Base-by-base conservation (phyloP, 2,113 vertebrate genomes). In the Balaenoptera acutorostrata region DNA sequence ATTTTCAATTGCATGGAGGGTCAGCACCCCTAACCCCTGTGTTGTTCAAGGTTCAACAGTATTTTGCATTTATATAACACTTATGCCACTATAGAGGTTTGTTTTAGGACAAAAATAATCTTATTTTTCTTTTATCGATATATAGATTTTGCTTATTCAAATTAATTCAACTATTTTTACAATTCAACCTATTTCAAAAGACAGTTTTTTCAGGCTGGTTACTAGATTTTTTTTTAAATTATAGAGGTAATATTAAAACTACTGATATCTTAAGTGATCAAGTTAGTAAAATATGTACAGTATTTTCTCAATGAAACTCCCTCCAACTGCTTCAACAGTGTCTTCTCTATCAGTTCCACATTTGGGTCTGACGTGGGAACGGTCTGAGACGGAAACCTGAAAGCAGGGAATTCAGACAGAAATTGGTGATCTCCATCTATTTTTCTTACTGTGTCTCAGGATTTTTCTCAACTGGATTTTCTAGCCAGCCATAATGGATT, bases 311-410 rank as follows among this genome's bases (percentile, higher is more conserved):
- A 6, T 55, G 27, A 61, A 93, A 71, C 20, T 29, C 7, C 11
- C 55, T 46, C n/a, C 52, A 10, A 33, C 20, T 41, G 29, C 4
- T 81, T 3, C 6, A 27, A 2, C 15, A 75, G 36, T 33, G 59
- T 12, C 15, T 25, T 63, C 44, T 61, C 64, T 46, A 20, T 23
- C 21, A 66, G 4, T 77, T 41, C 8, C 17, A 33, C 5, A 0
- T 64, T 18, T 52, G 33, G 39, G 0, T 11, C 3, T n/a, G 27
- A 10, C 12, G 12, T 57, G 13, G 33, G 2, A 5, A n/a, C 3
- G 2, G 6, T 31, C 0, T 33, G 36, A 63, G 14, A 9, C 23
- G 10, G 15, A 90, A 92, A 49, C 12, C 20, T 71, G 25, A 92
- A 68, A 41, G 11, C 44, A 88, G 3, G 4, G 9, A 64, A 33